Base-by-base conservation (phyloP, 2,113 vertebrate species). In the Chinchilla lanigera region DNA sequence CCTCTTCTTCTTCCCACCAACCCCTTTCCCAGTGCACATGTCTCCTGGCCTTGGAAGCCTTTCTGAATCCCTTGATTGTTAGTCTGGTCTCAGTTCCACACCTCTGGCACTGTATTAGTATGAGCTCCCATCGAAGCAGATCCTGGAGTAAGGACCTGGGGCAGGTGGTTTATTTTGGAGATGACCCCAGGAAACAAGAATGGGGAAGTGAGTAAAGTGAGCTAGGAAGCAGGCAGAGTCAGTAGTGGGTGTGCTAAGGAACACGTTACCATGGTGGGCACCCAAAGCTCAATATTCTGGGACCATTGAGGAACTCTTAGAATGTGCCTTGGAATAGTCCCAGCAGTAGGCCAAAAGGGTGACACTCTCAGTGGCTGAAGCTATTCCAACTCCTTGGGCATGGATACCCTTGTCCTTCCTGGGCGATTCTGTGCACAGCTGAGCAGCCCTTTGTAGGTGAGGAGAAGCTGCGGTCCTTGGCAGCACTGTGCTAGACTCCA, bases 281-380 rank as follows among this genome's bases (percentile, higher is more conserved):
- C 20, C 12, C 8, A 24, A 22, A 50, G 16, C 50, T 52, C 35
- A 44, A 3, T n/a, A 30, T 56, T n/a, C 30, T 0, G 14, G 44
- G 67, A 5, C 52, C 41, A 0, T 13, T 28, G 63, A 50, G n/a
- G n/a, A 61, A 17, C 47, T 0, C 1, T 11, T 16, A 19, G 65
- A 69, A 28, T 30, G 16, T 47, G 19, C 19, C 58, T 78, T 47
- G 7, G 44, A 44, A 56, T 44, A 1, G 0, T 56, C 81, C 61
- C 7, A 10, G 20, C 0, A 11, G 47, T 56, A 16, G 24, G n/a
- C 33, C 7, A 33, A 56, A 44, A 50, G 7, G 20, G 13, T 4
- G 44, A 50, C 20, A 26, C 28, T 67, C 50, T 26, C 8, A 9
- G 52, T 4, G 87, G 65, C 71, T 60, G 30, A 35, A 38, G 58